These are phyloP conservation scores for Trichopria drosophilae DNA, from an alignment of 2,888 invertebrate genomes.

Conservation along the genomic window DNA sequence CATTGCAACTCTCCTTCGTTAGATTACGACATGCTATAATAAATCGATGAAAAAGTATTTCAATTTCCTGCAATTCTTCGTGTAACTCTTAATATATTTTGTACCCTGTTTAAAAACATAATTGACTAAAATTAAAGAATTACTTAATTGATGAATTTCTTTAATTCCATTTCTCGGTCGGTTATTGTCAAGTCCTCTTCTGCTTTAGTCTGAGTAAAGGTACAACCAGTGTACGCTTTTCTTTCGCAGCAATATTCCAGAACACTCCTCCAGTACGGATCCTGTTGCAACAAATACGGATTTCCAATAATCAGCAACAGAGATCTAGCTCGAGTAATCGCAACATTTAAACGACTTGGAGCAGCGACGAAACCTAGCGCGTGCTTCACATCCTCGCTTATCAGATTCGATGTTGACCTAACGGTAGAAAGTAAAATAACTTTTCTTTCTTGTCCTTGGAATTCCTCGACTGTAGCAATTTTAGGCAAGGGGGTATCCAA, in stretches of 20 bases:
- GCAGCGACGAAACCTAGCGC: slow-evolving; percentile 75
- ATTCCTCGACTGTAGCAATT: slow-evolving; percentile 83
- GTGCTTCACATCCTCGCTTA: slow-evolving; percentile 60
- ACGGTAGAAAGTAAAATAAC: slow-evolving; percentile 76
- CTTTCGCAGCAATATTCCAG: slow-evolving; percentile 67
- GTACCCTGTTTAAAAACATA: no score
- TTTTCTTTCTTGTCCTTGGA: slow-evolving; percentile 79
- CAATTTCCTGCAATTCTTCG: no score
- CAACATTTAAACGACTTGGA: slow-evolving; percentile 84
- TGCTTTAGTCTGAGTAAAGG: no score
- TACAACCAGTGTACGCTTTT: slow-evolving; percentile 72
- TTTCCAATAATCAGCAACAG: slow-evolving; percentile 83
- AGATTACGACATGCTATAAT: no score
- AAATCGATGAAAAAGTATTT: no score
- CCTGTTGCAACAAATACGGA: slow-evolving; percentile 70
- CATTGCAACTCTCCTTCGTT: no score
- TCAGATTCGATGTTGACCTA: slow-evolving; percentile 59
- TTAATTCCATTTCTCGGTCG: no score
- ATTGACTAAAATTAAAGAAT: no score
- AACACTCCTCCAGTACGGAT: slow-evolving; percentile 71
- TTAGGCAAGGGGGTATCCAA: slow-evolving; percentile 65
- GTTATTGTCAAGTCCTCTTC: no score
- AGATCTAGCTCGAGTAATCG: slow-evolving; percentile 81
- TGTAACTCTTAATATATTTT: no score
- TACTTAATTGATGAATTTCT: no score